These are phyloP conservation scores for Drosophila orosa DNA, from an alignment of 1,140 invertebrate species.

Conservation along the genomic window DNA sequence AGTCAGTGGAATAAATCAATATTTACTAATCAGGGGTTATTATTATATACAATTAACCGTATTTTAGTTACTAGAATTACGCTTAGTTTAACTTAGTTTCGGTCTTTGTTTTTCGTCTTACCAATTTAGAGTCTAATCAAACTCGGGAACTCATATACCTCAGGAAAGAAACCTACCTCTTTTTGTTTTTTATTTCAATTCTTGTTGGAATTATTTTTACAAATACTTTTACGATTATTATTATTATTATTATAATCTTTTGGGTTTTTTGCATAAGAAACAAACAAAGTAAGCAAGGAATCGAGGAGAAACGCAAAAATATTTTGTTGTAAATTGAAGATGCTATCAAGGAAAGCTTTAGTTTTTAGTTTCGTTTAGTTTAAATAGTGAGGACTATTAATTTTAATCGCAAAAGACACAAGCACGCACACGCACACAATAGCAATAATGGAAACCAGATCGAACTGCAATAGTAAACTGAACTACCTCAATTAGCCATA, in stretches of 20 bases:
- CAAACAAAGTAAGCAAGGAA: slow-evolving; percentile 17
- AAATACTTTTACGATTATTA: slow-evolving; percentile 18
- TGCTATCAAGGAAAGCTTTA: slow-evolving; percentile 73
- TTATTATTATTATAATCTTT: slow-evolving; percentile 37
- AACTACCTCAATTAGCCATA: slow-evolving; percentile 84
- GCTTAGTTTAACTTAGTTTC: slow-evolving; percentile 44
- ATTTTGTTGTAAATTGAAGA: slow-evolving; percentile 65
- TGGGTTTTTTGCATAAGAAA: slow-evolving; percentile 37
- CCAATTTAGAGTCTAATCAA: slow-evolving; percentile 60
- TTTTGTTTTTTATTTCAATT: slow-evolving; percentile 44
- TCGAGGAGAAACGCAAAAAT: slow-evolving; percentile 27
- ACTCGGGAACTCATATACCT: slow-evolving; percentile 84
- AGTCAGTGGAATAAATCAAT: slow-evolving; percentile 53
- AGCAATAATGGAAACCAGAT: slow-evolving; percentile 65
- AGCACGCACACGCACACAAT: slow-evolving; percentile 32
- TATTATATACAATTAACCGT: slow-evolving; percentile 32
- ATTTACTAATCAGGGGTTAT: slow-evolving; percentile 45
- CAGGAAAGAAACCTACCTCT: slow-evolving; percentile 74
- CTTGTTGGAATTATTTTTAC: slow-evolving; percentile 43
- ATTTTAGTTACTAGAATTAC: slow-evolving; percentile 37
- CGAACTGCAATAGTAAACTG: slow-evolving; percentile 83
- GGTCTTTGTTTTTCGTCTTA: slow-evolving; percentile 45
- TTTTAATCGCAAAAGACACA: slow-evolving; percentile 45
- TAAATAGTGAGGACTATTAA: slow-evolving; percentile 26
- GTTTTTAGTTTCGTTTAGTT: slow-evolving; percentile 52